These are phyloP conservation scores for Scolanthus callimorphus DNA, from an alignment of 92 coral and sea anemone species.

Conservation along the genomic window DNA sequence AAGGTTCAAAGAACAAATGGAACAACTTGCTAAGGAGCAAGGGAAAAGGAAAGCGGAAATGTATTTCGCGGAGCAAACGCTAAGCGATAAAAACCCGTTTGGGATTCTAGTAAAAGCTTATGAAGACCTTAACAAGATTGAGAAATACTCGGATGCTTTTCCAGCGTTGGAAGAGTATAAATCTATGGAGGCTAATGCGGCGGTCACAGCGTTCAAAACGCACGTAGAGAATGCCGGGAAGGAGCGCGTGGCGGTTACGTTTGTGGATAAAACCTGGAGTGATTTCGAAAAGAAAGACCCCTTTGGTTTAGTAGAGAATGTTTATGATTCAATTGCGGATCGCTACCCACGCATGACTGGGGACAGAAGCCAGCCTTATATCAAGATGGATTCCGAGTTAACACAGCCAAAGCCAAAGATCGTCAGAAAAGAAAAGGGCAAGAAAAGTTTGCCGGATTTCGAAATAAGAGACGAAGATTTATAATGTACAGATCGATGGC, in stretches of 20 bases:
- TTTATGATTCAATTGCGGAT: conserved; percentile 44
- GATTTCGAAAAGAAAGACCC: conserved; percentile 48
- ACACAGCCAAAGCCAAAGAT: no score
- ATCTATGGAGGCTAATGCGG: conserved; percentile 46
- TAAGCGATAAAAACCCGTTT: conserved; percentile 41
- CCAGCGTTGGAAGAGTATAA: conserved; percentile 47
- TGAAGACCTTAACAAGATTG: conserved; percentile 37
- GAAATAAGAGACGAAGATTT: no score
- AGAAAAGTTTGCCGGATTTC: no score
- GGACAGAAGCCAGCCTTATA: conserved; percentile 59
- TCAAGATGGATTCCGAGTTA: no score
- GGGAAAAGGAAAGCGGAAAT: conserved; percentile 74
- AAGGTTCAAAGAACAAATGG: conserved; percentile 64
- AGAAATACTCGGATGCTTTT: conserved; percentile 54
- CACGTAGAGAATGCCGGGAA: conserved; percentile 51
- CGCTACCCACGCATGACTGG: conserved; percentile 73
- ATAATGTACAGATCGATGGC: no score
- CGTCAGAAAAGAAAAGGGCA: no score
- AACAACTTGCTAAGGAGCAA: conserved; percentile 64
- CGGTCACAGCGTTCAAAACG: conserved; percentile 44
- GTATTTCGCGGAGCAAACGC: conserved; percentile 51
- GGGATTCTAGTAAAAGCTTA: conserved; percentile 46
- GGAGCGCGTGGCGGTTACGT: conserved; percentile 43
- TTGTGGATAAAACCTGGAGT: conserved; percentile 49
- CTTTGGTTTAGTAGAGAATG: conserved; percentile 29